Conservation (phyloP, 1,140 invertebrate genomes). For the Nomia melanderi region DNA sequence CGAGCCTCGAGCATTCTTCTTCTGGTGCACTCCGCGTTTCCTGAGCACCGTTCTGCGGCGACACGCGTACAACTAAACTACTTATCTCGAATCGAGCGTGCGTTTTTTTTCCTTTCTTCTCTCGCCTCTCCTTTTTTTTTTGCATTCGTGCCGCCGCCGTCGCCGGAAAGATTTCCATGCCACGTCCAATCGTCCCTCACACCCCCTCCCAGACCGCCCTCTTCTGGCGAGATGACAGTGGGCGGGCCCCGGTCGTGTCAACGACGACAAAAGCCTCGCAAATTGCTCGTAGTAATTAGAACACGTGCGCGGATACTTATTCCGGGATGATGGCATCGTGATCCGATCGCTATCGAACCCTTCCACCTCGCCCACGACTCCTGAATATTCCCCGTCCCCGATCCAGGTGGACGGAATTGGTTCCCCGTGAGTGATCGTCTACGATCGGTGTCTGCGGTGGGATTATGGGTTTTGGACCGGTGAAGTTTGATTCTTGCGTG, state of each 20-base stretch:
- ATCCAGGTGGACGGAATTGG: constrained; percentile 1
- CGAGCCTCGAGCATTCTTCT: constrained; percentile 69
- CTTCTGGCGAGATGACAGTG: not conserved
- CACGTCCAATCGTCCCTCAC: constrained; percentile 20
- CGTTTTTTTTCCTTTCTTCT: constrained; percentile 31
- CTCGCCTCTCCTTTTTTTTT: not conserved
- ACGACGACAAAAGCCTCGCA: constrained; percentile 49
- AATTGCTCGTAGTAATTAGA: constrained; percentile 58
- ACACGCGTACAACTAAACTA: constrained; percentile 70
- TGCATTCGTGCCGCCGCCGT: constrained; percentile 18
- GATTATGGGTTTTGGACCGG: not conserved
- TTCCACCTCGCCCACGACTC: not conserved
- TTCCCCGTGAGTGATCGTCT: not conserved
- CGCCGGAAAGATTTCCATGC: constrained; percentile 54
- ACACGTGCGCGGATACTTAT: constrained; percentile 47
- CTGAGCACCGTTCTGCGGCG: constrained; percentile 55
- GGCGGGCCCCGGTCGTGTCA: constrained; percentile 23
- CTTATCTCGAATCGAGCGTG: constrained; percentile 60
- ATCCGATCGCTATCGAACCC: not conserved
- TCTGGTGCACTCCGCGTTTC: constrained; percentile 52
- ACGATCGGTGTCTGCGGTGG: not conserved
- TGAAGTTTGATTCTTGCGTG: no score
- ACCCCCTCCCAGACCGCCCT: not conserved
- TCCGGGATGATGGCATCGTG: not conserved
- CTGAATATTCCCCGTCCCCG: not conserved